Evolutionary conservation across 2,797 vertebrate genomes (phyloP).

Genomic region (Neosilurus hyrtlii): DNA sequence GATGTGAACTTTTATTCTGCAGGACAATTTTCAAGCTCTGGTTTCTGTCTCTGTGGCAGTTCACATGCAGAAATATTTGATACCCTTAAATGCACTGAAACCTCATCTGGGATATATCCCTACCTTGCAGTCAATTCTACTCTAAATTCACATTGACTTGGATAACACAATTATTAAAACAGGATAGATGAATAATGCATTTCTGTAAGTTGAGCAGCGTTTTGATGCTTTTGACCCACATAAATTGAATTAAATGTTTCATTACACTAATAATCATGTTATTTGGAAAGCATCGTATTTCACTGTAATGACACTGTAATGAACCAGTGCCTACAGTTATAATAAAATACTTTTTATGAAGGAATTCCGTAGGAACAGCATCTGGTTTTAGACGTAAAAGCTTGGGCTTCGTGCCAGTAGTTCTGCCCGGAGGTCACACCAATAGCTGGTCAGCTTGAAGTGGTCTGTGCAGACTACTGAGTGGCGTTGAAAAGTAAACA

Average conservation of each 20-base stretch:
- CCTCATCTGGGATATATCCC: background rate
- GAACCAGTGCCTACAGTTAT: background rate
- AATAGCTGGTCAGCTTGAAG: no score
- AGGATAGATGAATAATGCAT: background rate
- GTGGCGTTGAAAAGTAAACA: no score
- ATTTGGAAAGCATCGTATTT: background rate
- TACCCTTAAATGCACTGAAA: background rate
- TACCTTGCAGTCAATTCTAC: background rate
- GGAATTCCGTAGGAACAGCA: no score
- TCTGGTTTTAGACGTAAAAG: no score
- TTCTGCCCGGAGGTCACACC: no score
- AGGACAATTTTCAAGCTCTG: background rate
- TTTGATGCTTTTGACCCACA: background rate
- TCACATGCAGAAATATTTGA: background rate
- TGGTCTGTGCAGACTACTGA: no score
- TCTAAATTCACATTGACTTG: background rate
- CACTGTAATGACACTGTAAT: background rate
- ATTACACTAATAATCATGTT: background rate
- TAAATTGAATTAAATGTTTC: background rate
- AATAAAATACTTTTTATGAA: background rate
- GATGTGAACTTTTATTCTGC: background rate
- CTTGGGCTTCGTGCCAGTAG: no score
- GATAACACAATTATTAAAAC: background rate
- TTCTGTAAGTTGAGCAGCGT: background rate
- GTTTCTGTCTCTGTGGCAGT: background rate